These are phyloP conservation scores for Narcine bancroftii DNA, from an alignment of 2,113 vertebrate genomes.

Conservation along the genomic window DNA sequence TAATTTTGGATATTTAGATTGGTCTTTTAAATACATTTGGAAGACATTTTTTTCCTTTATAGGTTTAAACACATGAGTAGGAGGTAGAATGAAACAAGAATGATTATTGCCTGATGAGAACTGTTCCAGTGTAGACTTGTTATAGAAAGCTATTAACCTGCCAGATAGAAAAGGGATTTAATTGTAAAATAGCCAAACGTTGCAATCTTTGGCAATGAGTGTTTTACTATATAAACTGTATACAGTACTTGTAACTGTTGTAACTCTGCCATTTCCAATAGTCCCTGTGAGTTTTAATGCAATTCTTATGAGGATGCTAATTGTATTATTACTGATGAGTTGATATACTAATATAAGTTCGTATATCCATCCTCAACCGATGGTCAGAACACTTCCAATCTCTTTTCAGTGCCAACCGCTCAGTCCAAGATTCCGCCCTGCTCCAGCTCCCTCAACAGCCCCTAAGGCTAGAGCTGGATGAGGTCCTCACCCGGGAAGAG, in stretches of 20 bases:
- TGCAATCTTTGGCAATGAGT: neutral
- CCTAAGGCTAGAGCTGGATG: too few relatives aligned
- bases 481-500: too few relatives aligned
- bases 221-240: neutral
- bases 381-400: too few relatives aligned
- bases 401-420: too few relatives aligned
- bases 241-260: neutral
- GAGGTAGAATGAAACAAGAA: neutral
- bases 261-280: neutral
- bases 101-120: neutral
- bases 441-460: too few relatives aligned
- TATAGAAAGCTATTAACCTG: neutral
- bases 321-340: neutral
- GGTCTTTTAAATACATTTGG: neutral
- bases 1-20: neutral
- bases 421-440: too few relatives aligned
- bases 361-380: too few relatives aligned
- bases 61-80: neutral
- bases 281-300: neutral
- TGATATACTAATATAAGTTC: neutral
- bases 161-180: neutral
- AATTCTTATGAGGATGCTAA: neutral
- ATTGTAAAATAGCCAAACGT: neutral
- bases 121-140: neutral
- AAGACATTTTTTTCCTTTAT: neutral